Conservation (phyloP, 2,888 invertebrate genomes). For the Myathropa florea region DNA sequence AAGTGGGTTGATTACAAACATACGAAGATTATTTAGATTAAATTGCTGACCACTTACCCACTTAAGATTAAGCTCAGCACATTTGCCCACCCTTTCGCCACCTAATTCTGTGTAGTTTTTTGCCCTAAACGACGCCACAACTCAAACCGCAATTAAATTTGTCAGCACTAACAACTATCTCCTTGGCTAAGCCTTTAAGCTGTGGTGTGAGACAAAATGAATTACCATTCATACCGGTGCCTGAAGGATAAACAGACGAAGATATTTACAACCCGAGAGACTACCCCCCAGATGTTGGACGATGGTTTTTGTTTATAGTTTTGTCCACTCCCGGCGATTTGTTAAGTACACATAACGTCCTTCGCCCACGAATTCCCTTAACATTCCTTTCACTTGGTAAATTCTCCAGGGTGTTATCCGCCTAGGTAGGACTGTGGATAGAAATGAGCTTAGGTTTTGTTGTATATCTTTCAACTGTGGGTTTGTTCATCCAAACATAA, state of each 20-base stretch:
- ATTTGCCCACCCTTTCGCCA: neutral
- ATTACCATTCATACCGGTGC: neutral
- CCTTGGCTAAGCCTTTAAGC: neutral
- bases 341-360: neutral
- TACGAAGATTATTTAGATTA: neutral
- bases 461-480: neutral
- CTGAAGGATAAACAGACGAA: neutral
- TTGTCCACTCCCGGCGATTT: neutral
- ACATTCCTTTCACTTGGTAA: neutral
- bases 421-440: neutral
- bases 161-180: neutral
- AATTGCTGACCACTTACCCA: neutral
- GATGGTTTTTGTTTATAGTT: neutral
- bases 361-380: neutral
- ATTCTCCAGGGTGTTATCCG: neutral
- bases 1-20: neutral
- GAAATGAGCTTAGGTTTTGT: neutral
- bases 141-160: neutral
- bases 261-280: neutral
- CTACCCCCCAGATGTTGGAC: neutral
- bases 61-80: neutral
- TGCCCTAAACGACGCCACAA: neutral
- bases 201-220: neutral
- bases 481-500: neutral
- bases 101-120: neutral